These are phyloP conservation scores for Amphipyra tragopoginis DNA, from an alignment of 2,888 invertebrate species.

Conservation along the genomic window DNA sequence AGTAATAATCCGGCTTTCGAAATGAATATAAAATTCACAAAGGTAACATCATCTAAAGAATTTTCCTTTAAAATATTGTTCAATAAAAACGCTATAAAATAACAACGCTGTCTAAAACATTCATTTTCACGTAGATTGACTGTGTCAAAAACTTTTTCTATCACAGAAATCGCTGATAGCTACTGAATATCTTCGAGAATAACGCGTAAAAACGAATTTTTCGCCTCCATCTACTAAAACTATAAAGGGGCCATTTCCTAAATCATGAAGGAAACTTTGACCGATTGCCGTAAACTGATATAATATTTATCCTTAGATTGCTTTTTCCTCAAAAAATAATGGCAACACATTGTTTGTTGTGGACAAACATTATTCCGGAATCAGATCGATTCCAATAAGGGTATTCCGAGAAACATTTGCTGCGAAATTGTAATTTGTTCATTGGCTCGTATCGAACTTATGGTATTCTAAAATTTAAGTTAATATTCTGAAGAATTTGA, in stretches of 20 bases:
- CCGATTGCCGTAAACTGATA: slow-evolving; percentile 68
- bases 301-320: slow-evolving; percentile 72
- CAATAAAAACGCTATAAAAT: slow-evolving; percentile 15
- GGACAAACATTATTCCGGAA: slow-evolving; percentile 66
- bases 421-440: slow-evolving; percentile 45
- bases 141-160: slow-evolving; percentile 53
- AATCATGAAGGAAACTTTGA: slow-evolving; percentile 66
- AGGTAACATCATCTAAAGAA: neutral
- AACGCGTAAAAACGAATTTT: slow-evolving; percentile 43
- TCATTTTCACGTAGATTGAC: slow-evolving; percentile 42
- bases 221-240: slow-evolving; percentile 56
- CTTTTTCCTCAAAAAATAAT: slow-evolving; percentile 65
- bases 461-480: neutral
- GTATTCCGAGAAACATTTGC: slow-evolving; percentile 50
- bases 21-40: neutral
- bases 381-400: slow-evolving; percentile 63
- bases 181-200: slow-evolving; percentile 40
- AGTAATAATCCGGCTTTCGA: neutral
- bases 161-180: slow-evolving; percentile 52
- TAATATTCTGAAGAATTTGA: neutral
- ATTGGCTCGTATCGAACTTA: slow-evolving; percentile 7
- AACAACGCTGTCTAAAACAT: slow-evolving; percentile 24
- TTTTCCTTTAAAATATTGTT: slow-evolving; percentile 22
- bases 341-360: slow-evolving; percentile 66
- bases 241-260: slow-evolving; percentile 62